Evolutionary conservation across 2,888 invertebrate species (phyloP), one percentile per base, ranked within the genome.

Genomic region (Andrena chrysosceles): DNA sequence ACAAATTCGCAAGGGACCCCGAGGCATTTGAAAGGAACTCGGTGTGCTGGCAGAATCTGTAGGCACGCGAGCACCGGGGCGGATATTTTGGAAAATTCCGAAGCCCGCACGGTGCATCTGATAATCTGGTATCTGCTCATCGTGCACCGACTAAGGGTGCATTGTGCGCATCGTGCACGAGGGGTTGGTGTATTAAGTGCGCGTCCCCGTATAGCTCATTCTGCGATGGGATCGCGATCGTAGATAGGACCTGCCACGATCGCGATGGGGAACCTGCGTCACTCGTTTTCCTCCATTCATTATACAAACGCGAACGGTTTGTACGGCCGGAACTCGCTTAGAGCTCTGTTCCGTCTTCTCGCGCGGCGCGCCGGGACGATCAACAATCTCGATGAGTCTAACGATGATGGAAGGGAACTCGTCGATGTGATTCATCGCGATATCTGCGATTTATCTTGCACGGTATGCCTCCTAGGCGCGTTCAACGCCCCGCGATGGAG

Each of bases 221-320:
- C 80, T 42, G 56, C 82, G 63, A 66, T 75, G 67, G 48, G 60
- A 68, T 80, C 70, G 74, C 71, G 86, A 88, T 86, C 49, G 73
- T n/a, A 85, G 87, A 87, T 88, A 84, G 77, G 70, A 23, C 62
- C 63, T 67, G 70, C 63, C 74, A 70, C 60, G 60, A 83, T 78
- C 62, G 62, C 60, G 62, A 42, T 42, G 72, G 63, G 71, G 68
- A 26, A 35, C 67, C 20, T 26, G 35, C 74, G 72, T 56, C 60
- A 62, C 72, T 73, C 78, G 68, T 67, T 81, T 70, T 69, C 62
- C 29, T 79, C 52, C 60, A 69, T 75, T 76, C 80, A 77, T 82
- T 81, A 70, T 76, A 54, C 71, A 66, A 66, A 74, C 62, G 31
- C 26, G 60, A 10, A 62, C 26, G 54, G 56, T 59, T 73, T 67